These are phyloP conservation scores for Gandaritis pyraliata DNA, from an alignment of 2,888 invertebrate genomes.

Conservation along the genomic window DNA sequence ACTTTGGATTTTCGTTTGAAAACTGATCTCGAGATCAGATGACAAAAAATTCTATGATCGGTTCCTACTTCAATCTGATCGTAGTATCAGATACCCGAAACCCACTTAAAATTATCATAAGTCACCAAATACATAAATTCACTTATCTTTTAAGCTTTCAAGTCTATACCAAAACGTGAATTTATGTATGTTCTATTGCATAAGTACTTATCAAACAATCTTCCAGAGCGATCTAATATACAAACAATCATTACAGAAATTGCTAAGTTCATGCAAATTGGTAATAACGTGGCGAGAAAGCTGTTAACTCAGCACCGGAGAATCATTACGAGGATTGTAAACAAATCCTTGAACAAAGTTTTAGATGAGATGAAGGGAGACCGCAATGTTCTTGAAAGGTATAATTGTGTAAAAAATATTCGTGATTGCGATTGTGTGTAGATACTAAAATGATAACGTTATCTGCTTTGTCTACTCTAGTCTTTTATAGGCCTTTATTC, in stretches of 20 bases:
- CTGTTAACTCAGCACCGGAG: slow-evolving; percentile 55
- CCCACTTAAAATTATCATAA: too few species aligned
- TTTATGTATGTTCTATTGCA: too few species aligned
- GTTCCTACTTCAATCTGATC: too few species aligned
- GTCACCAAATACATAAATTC: too few species aligned
- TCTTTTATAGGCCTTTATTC: too few species aligned
- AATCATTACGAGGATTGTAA: slow-evolving; percentile 66
- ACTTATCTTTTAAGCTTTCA: background rate
- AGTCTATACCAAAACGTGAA: background rate
- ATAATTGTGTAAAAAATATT: slow-evolving; percentile 47
- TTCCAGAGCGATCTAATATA: slow-evolving; percentile 28
- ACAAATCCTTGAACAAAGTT: slow-evolving; percentile 62
- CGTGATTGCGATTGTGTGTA: slow-evolving; percentile 11
- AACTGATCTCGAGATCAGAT: too few species aligned
- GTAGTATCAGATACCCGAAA: too few species aligned
- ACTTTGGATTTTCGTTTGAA: too few species aligned
- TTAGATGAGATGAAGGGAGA: slow-evolving; percentile 62
- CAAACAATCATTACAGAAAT: slow-evolving; percentile 33
- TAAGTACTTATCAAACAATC: slow-evolving; percentile 30
- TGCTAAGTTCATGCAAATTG: slow-evolving; percentile 49
- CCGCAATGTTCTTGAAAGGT: slow-evolving; percentile 54
- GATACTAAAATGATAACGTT: background rate
- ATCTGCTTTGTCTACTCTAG: too few species aligned
- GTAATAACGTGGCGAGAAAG: slow-evolving; percentile 59
- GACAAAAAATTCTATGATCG: too few species aligned